These are phyloP conservation scores for Centropus bengalensis DNA, from an alignment of 2,113 vertebrate genomes.

Conservation along the genomic window DNA sequence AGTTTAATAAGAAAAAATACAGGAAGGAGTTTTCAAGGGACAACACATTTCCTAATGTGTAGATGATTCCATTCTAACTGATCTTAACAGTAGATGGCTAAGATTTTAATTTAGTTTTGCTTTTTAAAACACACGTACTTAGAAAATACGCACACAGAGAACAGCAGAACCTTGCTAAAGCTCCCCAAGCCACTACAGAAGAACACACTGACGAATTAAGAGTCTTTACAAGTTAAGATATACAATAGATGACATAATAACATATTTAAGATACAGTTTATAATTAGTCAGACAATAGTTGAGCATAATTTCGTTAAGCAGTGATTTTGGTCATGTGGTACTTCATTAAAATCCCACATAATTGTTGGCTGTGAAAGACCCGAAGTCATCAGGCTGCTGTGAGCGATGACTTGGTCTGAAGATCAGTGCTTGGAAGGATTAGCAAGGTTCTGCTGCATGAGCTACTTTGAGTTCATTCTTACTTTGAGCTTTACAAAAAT, in stretches of 20 bases:
- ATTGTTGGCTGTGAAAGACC: background rate
- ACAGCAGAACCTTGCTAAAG: slow-evolving; percentile 38
- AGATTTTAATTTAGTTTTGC: background rate
- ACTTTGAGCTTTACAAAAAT: slow-evolving; percentile 30
- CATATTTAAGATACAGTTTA: background rate
- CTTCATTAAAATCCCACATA: background rate
- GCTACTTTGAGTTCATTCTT: background rate
- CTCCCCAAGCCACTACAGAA: background rate
- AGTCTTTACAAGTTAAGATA: background rate
- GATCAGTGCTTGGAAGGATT: background rate
- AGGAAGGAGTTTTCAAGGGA: background rate
- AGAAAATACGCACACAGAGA: background rate
- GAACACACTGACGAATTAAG: background rate
- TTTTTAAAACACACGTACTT: background rate
- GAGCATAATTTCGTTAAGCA: background rate
- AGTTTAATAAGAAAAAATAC: background rate
- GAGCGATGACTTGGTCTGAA: background rate
- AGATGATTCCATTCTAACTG: background rate
- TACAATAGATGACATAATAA: background rate
- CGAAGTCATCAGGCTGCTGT: background rate
- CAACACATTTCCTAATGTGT: background rate
- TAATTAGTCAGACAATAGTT: background rate
- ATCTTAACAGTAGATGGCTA: background rate
- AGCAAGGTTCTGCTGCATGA: slow-evolving; percentile 57
- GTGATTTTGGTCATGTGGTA: background rate